Evolutionary conservation across 2,797 vertebrate species (phyloP).

Genomic region (Chrysolophus pictus): DNA sequence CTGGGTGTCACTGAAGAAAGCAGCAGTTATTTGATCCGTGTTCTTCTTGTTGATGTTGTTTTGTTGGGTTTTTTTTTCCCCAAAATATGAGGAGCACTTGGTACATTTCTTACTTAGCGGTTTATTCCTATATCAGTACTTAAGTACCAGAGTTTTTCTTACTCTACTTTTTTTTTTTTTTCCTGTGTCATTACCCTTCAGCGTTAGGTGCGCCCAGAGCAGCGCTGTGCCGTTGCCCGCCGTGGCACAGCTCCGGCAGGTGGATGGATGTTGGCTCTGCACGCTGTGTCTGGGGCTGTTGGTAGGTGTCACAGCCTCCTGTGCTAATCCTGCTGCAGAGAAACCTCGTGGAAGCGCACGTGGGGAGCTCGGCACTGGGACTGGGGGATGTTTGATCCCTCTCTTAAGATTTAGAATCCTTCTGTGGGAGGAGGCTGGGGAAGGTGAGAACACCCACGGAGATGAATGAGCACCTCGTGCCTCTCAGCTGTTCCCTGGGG

Average conservation of each 20-base stretch:
- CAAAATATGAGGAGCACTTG: not conserved
- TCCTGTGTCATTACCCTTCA: not conserved
- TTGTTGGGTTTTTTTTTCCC: not conserved
- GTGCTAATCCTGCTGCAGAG: not conserved
- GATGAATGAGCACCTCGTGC: constrained; percentile 57
- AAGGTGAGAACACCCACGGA: constrained; percentile 61
- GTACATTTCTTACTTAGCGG: not conserved
- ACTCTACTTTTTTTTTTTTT: not conserved
- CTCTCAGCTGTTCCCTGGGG: constrained; percentile 17
- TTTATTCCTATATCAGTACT: not conserved
- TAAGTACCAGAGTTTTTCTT: not conserved
- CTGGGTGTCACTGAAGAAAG: not conserved
- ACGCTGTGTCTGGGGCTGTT: fast-evolving
- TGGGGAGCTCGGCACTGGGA: not conserved
- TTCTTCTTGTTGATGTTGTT: not conserved
- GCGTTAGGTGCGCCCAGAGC: not conserved
- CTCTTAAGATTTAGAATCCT: not conserved
- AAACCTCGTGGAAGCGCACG: fast-evolving
- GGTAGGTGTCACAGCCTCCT: not conserved
- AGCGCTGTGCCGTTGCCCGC: fast-evolving
- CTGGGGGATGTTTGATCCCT: not conserved
- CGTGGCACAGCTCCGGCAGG: not conserved
- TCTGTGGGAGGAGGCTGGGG: not conserved
- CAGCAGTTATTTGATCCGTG: not conserved
- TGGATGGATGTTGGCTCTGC: not conserved